phyloP scores from a whole-genome alignment of 2,888 invertebrate genomes.

The Melinaea marsaeus region DNA sequence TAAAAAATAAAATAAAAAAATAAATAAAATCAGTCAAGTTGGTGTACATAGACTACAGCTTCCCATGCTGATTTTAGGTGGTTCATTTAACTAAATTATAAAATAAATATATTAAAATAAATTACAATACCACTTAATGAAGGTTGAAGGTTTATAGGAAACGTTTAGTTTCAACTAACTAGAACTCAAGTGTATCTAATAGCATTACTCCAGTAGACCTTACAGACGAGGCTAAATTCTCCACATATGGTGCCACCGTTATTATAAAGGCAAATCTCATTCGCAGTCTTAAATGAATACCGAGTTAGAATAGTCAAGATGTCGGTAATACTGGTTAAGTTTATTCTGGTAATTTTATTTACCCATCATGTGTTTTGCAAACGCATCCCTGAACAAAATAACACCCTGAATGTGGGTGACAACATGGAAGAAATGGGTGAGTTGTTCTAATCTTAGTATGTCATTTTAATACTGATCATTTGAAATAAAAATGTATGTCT shows the following conservation, averaged over 20 bases:
- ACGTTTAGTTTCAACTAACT: background rate
- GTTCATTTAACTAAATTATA: no score
- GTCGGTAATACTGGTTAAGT: slow-evolving; percentile 40
- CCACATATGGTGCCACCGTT: slow-evolving; percentile 57
- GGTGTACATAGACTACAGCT: no score
- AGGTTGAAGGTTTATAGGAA: background rate
- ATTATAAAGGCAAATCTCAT: slow-evolving; percentile 59
- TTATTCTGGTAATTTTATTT: slow-evolving; percentile 43
- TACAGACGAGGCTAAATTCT: slow-evolving; percentile 41
- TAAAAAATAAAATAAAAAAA: no score
- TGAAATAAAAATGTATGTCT: no score
- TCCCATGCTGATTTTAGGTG: no score
- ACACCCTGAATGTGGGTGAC: slow-evolving; percentile 34
- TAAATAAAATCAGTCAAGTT: no score
- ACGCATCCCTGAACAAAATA: slow-evolving; percentile 41
- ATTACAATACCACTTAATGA: no score
- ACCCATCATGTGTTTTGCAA: slow-evolving; percentile 41
- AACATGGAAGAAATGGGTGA: slow-evolving; percentile 41
- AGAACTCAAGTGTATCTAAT: slow-evolving; percentile 24
- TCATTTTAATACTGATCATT: background rate
- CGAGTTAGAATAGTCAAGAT: slow-evolving; percentile 40
- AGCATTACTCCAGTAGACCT: slow-evolving; percentile 39
- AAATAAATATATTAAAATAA: no score
- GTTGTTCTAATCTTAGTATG: background rate
- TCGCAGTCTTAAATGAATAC: slow-evolving; percentile 49